Base-by-base conservation (phyloP, 2,888 invertebrate species). In the Apoda limacodes region DNA sequence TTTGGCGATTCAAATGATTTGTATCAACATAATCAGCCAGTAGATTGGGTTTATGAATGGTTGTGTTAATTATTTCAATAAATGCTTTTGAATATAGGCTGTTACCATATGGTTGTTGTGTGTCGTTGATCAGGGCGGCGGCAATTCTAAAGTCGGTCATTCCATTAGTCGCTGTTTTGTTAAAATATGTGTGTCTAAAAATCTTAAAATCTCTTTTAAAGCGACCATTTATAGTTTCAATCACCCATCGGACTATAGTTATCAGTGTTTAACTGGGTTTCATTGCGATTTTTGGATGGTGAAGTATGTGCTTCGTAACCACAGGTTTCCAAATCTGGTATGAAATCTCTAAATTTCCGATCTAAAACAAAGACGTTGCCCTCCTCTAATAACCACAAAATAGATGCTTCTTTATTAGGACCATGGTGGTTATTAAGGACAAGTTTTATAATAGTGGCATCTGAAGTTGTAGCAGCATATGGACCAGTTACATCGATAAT, bases 111-210 rank as follows among this genome's bases (percentile, higher is more conserved):
- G 22, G 17, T n/a, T 34, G 15, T 15, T 34, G 37, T 14, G 34
- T 34, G 17, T 23, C 29, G 30, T 34, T 38, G 2, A 22, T 38
- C 21, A 38, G n/a, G 4, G 37, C 37, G 15, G 34, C 37, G 24
- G 37, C 34, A 20, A 38, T 38, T 15, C 17, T 17, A 23, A 38
- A 25, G 15, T 38, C 37, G 17, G 30, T 25, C 13, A 24, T 28
- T 28, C 32, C 28, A 14, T 35, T 11, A 4, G 11, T 15, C 23
- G 15, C 23, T 11, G 30, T 17, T 11, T 22, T 11, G 23, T 23
- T 30, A 17, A 15, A 23, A 11, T 23, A 30, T 23, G 15, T 23
- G 13, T 30, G 30, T 10, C 30, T 9, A 17, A 30, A 30, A 17
- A 30, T 24, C 24, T 30, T 30, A 17, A 17, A 17, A 7, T 17